Evolutionary conservation across 2,797 vertebrate species (phyloP), one percentile per base, ranked within the genome.

Genomic region (Leontopithecus rosalia): DNA sequence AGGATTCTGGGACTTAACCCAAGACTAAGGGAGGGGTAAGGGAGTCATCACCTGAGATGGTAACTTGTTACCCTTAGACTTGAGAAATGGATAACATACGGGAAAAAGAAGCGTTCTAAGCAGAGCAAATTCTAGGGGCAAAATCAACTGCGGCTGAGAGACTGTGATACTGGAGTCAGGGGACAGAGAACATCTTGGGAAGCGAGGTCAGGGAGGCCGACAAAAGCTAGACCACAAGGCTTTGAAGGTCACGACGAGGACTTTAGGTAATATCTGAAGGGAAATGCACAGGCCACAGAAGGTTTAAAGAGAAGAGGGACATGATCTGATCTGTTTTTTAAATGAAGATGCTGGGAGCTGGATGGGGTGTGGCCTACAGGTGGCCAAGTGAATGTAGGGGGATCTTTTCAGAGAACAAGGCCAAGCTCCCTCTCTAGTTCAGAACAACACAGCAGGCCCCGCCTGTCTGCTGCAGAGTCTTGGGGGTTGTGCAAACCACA

Each of bases 381-480:
- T 75, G 72, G 41, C 30, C 15, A 61, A 22, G 12, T 5, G 9
- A 28, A 43, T 0, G 7, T 0, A 12, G 79, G 48, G 79, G 52
- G 52, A 28, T 17, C 41, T 15, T 50, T 64, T 30, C 24, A 52
- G 84, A 83, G 46, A 55, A 36, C 5, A 33, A 14, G 33, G 36
- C 36, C 5, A 26, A 50, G 76, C 13, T 26, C 64, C 70, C 8
- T 5, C 50, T 46, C 39, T 2, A 20, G 43, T 80, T 30, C 6
- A 0, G 17, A 83, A 73, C 15, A 9, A 15, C 33, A n/a, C 55
- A 12, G 7, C 7, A 15, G 30, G 72, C 17, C 48, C 17, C 2
- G 4, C 50, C 15, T 0, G 20, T 30, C 46, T 0, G 26, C 46
- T 0, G 10, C 28, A 14, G 17, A 19, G 2, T 19, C 79, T 8